phyloP scores from a whole-genome alignment of 1,140 invertebrate genomes.

The Varroa destructor region DNA sequence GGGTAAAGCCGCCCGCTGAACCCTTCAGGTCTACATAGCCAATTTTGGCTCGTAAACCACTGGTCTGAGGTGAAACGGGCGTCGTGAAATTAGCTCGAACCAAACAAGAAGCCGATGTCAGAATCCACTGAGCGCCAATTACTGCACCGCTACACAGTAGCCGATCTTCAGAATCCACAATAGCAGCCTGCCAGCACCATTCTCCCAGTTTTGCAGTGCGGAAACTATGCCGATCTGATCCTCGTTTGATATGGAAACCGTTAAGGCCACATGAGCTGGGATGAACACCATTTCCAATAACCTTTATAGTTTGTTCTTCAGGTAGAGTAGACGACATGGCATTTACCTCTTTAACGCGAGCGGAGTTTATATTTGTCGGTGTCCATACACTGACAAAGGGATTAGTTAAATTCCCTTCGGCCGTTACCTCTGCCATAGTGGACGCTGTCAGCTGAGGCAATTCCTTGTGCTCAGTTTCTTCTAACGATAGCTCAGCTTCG shows the following conservation, averaged over 20 bases:
- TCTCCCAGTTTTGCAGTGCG: not conserved
- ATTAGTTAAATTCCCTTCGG: not conserved
- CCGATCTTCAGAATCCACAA: not conserved
- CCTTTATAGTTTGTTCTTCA: not conserved
- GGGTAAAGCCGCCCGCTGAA: too few species aligned
- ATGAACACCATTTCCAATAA: not conserved
- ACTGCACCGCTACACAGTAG: conserved; percentile 22
- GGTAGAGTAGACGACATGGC: not conserved
- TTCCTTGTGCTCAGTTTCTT: not conserved
- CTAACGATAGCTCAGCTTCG: too few species aligned
- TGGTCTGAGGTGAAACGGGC: not conserved
- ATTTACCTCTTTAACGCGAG: conserved; percentile 23
- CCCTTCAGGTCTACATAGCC: conserved; percentile 8
- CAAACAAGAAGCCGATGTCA: conserved; percentile 13
- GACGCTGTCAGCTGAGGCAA: not conserved
- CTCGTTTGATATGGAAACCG: conserved; percentile 8
- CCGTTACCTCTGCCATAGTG: not conserved
- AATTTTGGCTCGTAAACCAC: conserved; percentile 18
- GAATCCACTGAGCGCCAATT: conserved; percentile 24
- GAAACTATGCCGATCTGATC: not conserved
- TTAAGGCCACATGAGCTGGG: conserved; percentile 23
- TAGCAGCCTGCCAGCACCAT: conserved; percentile 18
- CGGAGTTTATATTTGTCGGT: not conserved
- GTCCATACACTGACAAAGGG: conserved; percentile 16
- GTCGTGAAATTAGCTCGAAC: not conserved